Evolutionary conservation across 2,888 invertebrate genomes (phyloP).

Genomic region (Meteorus colon): DNA sequence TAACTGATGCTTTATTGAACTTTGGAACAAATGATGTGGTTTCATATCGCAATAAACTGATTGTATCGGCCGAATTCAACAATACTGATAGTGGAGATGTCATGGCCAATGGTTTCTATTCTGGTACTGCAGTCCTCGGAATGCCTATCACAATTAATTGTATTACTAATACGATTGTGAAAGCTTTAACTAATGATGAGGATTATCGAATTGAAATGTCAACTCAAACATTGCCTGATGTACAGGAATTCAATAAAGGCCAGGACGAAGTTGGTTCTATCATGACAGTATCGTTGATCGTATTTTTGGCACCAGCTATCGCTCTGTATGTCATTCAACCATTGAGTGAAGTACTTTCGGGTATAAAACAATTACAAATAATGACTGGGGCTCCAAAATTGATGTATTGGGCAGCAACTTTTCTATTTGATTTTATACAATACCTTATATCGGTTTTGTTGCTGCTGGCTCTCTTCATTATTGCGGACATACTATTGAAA

Average conservation of each 20-base stretch:
- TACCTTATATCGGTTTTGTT: constrained; percentile 56
- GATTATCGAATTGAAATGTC: constrained; percentile 58
- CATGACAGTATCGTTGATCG: constrained; percentile 56
- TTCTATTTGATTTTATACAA: constrained; percentile 76
- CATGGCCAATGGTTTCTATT: constrained; percentile 73
- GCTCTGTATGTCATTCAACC: constrained; percentile 78
- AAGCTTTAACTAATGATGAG: constrained; percentile 57
- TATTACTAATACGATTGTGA: constrained; percentile 73
- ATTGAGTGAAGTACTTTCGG: constrained; percentile 77
- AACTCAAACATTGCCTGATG: constrained; percentile 61
- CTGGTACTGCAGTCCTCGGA: constrained; percentile 75
- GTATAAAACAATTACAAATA: constrained; percentile 80
- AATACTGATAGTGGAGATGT: constrained; percentile 43
- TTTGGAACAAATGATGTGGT: constrained; percentile 67
- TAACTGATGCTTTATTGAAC: constrained; percentile 68
- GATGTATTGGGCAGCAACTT: constrained; percentile 80
- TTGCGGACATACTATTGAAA: constrained; percentile 59
- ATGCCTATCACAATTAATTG: constrained; percentile 76
- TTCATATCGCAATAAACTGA: constrained; percentile 74
- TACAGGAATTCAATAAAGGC: constrained; percentile 13
- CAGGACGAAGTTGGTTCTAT: constrained; percentile 46
- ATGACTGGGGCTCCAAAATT: constrained; percentile 79
- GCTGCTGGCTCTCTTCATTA: constrained; percentile 56
- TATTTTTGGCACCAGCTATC: constrained; percentile 67
- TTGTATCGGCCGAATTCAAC: constrained; percentile 75